These are phyloP conservation scores for Eupeodes latifasciatus DNA, from an alignment of 2,888 invertebrate genomes.

Conservation along the genomic window DNA sequence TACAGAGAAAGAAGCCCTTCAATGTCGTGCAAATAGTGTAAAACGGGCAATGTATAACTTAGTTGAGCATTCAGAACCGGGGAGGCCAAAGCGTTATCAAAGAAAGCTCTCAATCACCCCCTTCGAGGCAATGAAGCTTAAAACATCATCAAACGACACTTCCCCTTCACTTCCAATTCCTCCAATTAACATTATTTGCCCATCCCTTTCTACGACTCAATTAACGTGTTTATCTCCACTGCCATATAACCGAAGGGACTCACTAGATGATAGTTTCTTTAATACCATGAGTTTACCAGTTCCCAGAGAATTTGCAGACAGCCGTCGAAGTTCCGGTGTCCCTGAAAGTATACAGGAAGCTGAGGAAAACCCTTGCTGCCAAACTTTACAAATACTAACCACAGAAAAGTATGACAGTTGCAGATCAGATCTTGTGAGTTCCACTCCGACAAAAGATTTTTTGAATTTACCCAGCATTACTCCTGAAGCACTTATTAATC, in stretches of 20 bases:
- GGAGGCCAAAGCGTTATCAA: slow-evolving; percentile 85
- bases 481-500: slow-evolving; percentile 81
- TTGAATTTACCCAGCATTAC: slow-evolving; percentile 81
- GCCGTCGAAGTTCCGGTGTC: slow-evolving; percentile 88
- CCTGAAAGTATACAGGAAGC: slow-evolving; percentile 82
- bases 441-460: slow-evolving; percentile 76
- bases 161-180: slow-evolving; percentile 82
- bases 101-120: slow-evolving; percentile 83
- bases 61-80: slow-evolving; percentile 91
- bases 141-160: slow-evolving; percentile 80
- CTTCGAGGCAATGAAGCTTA: slow-evolving; percentile 82
- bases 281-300: slow-evolving; percentile 87
- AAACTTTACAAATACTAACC: neutral
- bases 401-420: neutral
- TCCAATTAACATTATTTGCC: slow-evolving; percentile 83
- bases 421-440: neutral
- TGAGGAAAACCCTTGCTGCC: slow-evolving; percentile 78
- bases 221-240: slow-evolving; percentile 88
- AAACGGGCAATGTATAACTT: slow-evolving; percentile 92
- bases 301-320: slow-evolving; percentile 93
- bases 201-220: slow-evolving; percentile 84
- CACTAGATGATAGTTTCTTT: slow-evolving; percentile 86
- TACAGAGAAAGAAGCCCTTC: slow-evolving; percentile 86
- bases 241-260: slow-evolving; percentile 87
- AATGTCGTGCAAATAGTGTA: slow-evolving; percentile 91